Evolutionary conservation across 2,113 vertebrate genomes (phyloP).

Genomic region (Melanostigma gelatinosum): DNA sequence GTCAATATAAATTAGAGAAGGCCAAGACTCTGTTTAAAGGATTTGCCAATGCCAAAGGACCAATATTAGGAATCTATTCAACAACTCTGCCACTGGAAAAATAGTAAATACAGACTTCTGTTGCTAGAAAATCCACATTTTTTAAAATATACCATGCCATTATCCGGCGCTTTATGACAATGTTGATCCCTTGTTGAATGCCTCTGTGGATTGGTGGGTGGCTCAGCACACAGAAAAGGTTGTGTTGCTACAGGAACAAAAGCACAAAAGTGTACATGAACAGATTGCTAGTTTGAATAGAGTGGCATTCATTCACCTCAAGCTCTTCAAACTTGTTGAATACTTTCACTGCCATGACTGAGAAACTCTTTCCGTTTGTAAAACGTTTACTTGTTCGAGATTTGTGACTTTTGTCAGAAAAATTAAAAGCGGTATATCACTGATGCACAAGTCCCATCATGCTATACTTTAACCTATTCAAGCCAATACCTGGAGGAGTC

Average conservation of each 20-base stretch:
- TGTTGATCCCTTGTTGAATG: conserved; percentile 38
- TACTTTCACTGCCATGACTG: neutral
- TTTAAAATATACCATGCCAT: neutral
- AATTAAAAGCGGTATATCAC: neutral
- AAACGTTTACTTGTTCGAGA: neutral
- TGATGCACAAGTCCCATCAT: conserved; percentile 41
- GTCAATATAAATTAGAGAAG: conserved; percentile 28
- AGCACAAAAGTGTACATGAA: neutral
- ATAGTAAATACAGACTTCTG: neutral
- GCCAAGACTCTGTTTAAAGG: conserved; percentile 14
- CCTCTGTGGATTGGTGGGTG: conserved; percentile 16
- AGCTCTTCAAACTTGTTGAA: neutral
- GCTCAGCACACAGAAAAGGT: neutral
- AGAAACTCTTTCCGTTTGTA: neutral
- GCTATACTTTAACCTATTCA: conserved; percentile 17
- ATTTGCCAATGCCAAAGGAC: neutral
- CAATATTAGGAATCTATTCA: neutral
- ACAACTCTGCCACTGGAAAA: neutral
- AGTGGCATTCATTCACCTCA: conserved; percentile 4
- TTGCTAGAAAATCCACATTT: neutral
- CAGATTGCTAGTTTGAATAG: neutral
- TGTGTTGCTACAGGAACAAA: conserved; percentile 1
- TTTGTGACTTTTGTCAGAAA: neutral
- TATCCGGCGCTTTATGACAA: conserved; percentile 17
- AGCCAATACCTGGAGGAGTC: conserved; percentile 40